Conservation (phyloP, 1,140 invertebrate species). For the Hesperophylax magnus region DNA sequence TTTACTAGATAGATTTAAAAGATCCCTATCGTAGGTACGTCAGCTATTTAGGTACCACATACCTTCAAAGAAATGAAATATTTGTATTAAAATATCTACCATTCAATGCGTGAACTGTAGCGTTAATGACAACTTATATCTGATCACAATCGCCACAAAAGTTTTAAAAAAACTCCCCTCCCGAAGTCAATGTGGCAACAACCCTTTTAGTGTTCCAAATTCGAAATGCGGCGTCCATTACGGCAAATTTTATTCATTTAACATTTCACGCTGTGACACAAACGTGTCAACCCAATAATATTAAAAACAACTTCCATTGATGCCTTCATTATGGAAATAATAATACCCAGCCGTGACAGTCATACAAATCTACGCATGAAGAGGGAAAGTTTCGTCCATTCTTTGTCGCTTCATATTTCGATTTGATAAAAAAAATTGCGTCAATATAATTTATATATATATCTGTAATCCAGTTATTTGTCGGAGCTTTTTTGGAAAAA, state of each 20-base stretch:
- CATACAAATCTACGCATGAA: background rate
- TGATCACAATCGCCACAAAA: slow-evolving; percentile 36
- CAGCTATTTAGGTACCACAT: background rate
- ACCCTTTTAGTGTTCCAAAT: slow-evolving; percentile 49
- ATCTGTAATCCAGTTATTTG: no score
- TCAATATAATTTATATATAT: no score
- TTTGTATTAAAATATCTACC: background rate
- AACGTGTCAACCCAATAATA: slow-evolving; percentile 49
- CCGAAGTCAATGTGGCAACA: slow-evolving; percentile 39
- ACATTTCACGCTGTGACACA: slow-evolving; percentile 55
- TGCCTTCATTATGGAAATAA: slow-evolving; percentile 27
- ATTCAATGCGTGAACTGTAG: slow-evolving; percentile 12
- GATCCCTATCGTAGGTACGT: background rate
- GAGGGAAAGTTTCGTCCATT: background rate
- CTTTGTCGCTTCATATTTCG: background rate
- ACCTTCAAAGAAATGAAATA: background rate
- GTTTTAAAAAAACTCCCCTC: slow-evolving; percentile 29
- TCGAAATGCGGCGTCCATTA: slow-evolving; percentile 52
- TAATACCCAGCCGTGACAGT: slow-evolving; percentile 43
- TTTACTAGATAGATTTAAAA: no score
- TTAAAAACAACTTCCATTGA: slow-evolving; percentile 48
- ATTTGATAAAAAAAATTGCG: no score
- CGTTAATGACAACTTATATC: slow-evolving; percentile 38
- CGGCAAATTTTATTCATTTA: slow-evolving; percentile 51
- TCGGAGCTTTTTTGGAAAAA: no score